phyloP scores from a whole-genome alignment of 37 sponge, comb jelly and placozoan species.

The Oscarella lobularis region DNA sequence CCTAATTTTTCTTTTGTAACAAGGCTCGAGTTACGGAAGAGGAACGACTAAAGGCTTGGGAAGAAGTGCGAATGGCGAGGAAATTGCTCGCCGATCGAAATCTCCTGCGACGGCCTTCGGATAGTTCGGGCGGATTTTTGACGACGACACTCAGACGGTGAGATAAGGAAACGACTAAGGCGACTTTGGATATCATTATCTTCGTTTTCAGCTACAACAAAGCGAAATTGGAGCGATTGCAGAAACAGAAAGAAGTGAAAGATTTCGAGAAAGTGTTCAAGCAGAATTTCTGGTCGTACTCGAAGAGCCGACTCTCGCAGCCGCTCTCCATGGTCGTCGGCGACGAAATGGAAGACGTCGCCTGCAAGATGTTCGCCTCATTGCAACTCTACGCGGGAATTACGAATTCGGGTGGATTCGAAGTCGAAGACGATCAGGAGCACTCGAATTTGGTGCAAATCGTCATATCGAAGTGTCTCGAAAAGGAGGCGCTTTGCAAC shows the following conservation, averaged over 20 bases:
- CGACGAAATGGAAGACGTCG: constrained; percentile 60
- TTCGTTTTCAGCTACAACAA: constrained; percentile 32
- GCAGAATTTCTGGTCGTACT: constrained; percentile 85
- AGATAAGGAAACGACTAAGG: background rate
- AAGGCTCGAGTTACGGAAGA: constrained; percentile 38
- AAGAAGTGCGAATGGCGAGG: constrained; percentile 52
- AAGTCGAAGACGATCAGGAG: constrained; percentile 47
- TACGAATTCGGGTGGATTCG: constrained; percentile 15
- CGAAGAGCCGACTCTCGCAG: constrained; percentile 67
- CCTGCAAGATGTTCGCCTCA: constrained; percentile 70
- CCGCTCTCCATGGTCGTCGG: constrained; percentile 64
- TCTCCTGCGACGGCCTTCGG: constrained; percentile 68
- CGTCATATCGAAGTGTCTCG: constrained; percentile 76
- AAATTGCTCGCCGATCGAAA: constrained; percentile 67
- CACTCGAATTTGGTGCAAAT: constrained; percentile 67
- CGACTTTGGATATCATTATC: background rate
- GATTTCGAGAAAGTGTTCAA: constrained; percentile 92
- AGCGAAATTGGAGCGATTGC: constrained; percentile 46
- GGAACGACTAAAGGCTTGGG: constrained; percentile 52
- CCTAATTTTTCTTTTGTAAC: background rate
- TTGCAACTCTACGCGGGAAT: constrained; percentile 15
- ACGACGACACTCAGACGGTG: constrained; percentile 79
- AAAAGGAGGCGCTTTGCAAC: constrained; percentile 85
- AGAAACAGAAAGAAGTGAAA: constrained; percentile 46
- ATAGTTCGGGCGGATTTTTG: constrained; percentile 61